These are phyloP conservation scores for Trichosurus vulpecula DNA, from an alignment of 2,797 vertebrate genomes.

Conservation along the genomic window DNA sequence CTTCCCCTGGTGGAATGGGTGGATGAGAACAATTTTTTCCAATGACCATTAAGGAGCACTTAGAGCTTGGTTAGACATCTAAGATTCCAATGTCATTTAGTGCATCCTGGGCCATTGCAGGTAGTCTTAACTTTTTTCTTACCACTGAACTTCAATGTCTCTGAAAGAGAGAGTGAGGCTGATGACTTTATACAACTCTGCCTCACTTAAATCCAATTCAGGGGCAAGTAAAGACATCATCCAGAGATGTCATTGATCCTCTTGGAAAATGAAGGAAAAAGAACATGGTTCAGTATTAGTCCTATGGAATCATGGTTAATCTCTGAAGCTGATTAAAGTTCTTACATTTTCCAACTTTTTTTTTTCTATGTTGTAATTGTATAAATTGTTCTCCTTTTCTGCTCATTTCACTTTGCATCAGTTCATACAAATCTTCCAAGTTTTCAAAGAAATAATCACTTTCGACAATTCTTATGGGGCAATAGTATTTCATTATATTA, in stretches of 20 bases:
- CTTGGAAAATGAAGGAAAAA: not conserved
- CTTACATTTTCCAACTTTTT: too few relatives aligned
- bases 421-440: not conserved
- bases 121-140: not conserved
- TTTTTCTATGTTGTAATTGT: not conserved
- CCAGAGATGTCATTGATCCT: too few relatives aligned
- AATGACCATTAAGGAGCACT: too few relatives aligned
- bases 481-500: not conserved
- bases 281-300: too few relatives aligned
- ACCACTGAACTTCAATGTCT: not conserved
- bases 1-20: not conserved
- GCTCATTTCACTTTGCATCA: not conserved
- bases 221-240: not conserved
- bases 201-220: not conserved
- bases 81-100: too few relatives aligned
- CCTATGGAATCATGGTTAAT: too few relatives aligned
- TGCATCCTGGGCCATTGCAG: not conserved
- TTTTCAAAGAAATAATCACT: not conserved
- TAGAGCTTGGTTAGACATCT: too few relatives aligned
- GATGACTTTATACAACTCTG: not conserved
- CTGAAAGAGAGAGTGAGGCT: not conserved
- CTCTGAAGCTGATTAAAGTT: not conserved
- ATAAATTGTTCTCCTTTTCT: not conserved
- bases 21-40: not conserved
- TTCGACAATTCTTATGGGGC: not conserved